phyloP scores from a whole-genome alignment of 2,113 vertebrate species.

The Sinosuthora webbiana region DNA sequence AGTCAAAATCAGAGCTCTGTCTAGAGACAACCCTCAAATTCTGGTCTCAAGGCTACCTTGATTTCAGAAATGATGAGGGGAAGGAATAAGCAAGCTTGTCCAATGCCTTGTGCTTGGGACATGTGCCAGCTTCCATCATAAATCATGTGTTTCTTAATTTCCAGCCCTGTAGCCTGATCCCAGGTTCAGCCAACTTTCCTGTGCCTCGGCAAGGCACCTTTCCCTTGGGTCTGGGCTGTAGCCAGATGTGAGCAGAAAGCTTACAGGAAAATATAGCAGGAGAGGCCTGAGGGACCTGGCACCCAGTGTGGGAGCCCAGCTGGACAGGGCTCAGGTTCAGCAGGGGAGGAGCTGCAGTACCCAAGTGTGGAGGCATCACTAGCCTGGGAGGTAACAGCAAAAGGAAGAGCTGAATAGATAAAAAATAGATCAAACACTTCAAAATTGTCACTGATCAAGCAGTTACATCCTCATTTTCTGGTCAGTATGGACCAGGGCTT shows the following conservation, averaged over 20 bases:
- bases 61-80: not conserved
- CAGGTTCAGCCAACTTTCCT: not conserved
- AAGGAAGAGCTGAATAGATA: not conserved
- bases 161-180: not conserved
- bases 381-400: not conserved
- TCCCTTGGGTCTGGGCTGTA: not conserved
- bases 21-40: not conserved
- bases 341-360: slow-evolving; percentile 10
- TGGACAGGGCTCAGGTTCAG: not conserved
- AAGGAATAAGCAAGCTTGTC: not conserved
- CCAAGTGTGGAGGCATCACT: not conserved
- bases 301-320: slow-evolving; percentile 14
- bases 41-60: not conserved
- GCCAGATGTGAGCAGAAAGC: not conserved
- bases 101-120: not conserved
- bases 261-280: not conserved
- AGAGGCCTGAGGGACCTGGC: not conserved
- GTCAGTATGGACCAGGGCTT: not conserved
- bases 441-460: not conserved
- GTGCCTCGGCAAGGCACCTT: slow-evolving; percentile 17
- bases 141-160: not conserved
- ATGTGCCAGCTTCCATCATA: not conserved
- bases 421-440: not conserved
- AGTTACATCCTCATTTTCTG: not conserved
- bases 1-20: not conserved